Base-by-base conservation (phyloP, 1,140 invertebrate genomes). In the Drosophila tani region DNA sequence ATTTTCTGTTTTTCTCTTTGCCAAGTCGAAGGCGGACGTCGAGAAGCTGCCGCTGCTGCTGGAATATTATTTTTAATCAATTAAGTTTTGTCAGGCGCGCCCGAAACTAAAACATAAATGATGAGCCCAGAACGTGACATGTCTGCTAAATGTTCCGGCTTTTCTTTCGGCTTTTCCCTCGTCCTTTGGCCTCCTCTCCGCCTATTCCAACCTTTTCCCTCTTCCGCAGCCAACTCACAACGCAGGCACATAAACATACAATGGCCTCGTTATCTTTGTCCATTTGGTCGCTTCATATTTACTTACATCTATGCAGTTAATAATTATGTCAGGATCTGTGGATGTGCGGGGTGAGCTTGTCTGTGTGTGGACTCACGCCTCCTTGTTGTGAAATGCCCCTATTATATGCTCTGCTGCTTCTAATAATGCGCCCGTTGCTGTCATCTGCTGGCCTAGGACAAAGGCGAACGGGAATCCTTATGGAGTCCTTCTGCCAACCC, bases 321-420 rank as follows among this genome's bases (percentile, higher is more conserved):
- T 88, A 88, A 88, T 88, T 88, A 88, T 88, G 84, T 88, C 84
- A 90, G 81, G 77, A 74, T 51, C 70, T 75, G 53, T 51, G 41
- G 68, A 11, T 2, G 19, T 41, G 45, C 46, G 35, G 46, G 55
- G 51, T 35, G 40, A 43, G 60, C 47, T 49, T 68, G 59, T 57
- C 50, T 76, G 67, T 73, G 63, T 66, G 58, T 71, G 55, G 74
- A 38, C 80, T 86, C 80, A 86, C 83, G 83, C 80, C 83, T 87
- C 81, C 84, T 83, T 83, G 83, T 87, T 83, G 74, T 88, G 84
- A 77, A 88, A 90, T 88, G 82, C 85, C 84, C 84, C 81, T 88
- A 88, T 88, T 90, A 88, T 88, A 84, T 90, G 84, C 84, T 88
- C 78, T 84, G 85, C 55, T 88, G 85, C 84, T 88, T 88, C 84